These are phyloP conservation scores for Cyrtorhinus lividipennis DNA, from an alignment of 1,140 invertebrate genomes.

Conservation along the genomic window DNA sequence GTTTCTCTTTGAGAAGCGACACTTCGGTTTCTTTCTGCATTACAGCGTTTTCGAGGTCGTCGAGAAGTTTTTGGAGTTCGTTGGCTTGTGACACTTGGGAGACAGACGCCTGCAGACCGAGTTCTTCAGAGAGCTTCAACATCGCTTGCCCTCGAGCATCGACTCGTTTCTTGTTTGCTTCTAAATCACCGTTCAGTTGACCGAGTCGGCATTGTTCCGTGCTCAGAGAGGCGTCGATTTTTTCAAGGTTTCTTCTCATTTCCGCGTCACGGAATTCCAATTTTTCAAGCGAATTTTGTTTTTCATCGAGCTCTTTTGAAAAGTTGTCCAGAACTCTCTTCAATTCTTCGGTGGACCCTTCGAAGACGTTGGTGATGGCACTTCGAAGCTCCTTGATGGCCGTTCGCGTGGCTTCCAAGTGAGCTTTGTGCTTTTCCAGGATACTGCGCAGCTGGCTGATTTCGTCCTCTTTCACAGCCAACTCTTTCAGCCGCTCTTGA, in stretches of 20 bases:
- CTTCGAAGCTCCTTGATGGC: constrained; percentile 32
- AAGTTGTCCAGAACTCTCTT: constrained; percentile 39
- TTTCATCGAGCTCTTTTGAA: constrained; percentile 25
- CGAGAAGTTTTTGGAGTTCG: constrained; percentile 10
- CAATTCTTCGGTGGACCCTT: constrained; percentile 45
- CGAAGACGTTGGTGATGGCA: constrained; percentile 41
- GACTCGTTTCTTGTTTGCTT: constrained; percentile 27
- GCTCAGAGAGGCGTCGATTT: constrained; percentile 24
- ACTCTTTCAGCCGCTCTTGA: constrained; percentile 20
- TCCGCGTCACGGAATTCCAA: constrained; percentile 27
- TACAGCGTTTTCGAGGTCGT: neutral
- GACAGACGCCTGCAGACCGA: constrained; percentile 18
- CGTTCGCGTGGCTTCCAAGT: constrained; percentile 28
- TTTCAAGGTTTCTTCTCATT: constrained; percentile 28
- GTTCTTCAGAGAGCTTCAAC: constrained; percentile 22
- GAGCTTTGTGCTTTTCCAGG: constrained; percentile 32
- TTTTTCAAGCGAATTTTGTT: constrained; percentile 26
- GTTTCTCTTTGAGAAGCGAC: constrained; percentile 16
- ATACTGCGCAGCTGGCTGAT: constrained; percentile 28
- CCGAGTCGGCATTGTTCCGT: constrained; percentile 28
- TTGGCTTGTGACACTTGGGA: constrained; percentile 9
- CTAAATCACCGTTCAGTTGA: constrained; percentile 29
- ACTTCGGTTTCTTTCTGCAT: constrained; percentile 16
- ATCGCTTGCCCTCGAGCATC: constrained; percentile 27
- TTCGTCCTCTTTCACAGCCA: constrained; percentile 23